phyloP scores from a whole-genome alignment of 2,113 vertebrate genomes.

The Paradisaea rubra region DNA sequence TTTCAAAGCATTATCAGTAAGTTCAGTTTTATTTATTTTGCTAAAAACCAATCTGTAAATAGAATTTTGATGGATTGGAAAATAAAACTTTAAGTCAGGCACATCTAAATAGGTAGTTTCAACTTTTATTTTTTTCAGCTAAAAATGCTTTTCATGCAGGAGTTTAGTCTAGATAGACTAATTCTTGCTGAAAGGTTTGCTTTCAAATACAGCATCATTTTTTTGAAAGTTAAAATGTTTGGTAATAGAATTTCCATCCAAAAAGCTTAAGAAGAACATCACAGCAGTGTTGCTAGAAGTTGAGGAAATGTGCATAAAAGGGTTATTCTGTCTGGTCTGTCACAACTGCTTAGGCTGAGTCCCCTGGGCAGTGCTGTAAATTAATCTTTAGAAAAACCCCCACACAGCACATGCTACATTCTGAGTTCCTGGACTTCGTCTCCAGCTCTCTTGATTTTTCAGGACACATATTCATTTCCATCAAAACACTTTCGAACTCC shows the following conservation, averaged over 20 bases:
- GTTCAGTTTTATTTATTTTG: not conserved
- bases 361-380: not conserved
- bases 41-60: not conserved
- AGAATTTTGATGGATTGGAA: not conserved
- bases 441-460: not conserved
- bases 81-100: not conserved
- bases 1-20: not conserved
- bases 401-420: rapidly evolving
- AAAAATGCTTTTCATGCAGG: not conserved
- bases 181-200: not conserved
- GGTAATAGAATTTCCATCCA: not conserved
- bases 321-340: not conserved
- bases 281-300: not conserved
- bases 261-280: not conserved
- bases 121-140: not conserved
- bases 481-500: not conserved
- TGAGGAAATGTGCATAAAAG: not conserved
- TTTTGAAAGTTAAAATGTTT: not conserved
- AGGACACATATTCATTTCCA: not conserved
- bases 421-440: not conserved
- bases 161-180: not conserved
- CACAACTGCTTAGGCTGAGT: not conserved
- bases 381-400: not conserved
- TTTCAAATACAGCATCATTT: not conserved
- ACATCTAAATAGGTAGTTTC: not conserved